These are phyloP conservation scores for Channallabes apus DNA, from an alignment of 2,797 vertebrate species.

Conservation along the genomic window DNA sequence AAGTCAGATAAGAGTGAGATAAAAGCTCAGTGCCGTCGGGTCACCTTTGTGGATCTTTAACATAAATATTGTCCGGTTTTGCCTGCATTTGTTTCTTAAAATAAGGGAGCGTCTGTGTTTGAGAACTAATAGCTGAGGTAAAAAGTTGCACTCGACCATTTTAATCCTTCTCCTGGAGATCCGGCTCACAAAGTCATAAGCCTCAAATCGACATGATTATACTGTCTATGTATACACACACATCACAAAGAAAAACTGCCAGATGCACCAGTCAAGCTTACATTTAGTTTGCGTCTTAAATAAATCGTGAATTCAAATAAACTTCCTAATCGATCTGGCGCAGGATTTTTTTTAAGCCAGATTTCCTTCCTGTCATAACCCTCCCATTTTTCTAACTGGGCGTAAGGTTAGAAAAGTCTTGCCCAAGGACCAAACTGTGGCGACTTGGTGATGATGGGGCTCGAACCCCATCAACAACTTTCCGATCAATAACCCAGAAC, in stretches of 20 bases:
- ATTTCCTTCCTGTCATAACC: too few relatives aligned
- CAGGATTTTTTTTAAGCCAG: too few relatives aligned
- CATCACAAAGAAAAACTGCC: neutral
- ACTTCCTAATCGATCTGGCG: neutral
- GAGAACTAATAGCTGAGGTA: conserved; percentile 4
- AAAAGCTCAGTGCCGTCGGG: neutral
- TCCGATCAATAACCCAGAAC: too few relatives aligned
- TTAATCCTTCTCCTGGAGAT: conserved; percentile 11
- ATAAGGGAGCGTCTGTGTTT: neutral
- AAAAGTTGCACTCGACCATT: conserved; percentile 10
- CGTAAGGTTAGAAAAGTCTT: too few relatives aligned
- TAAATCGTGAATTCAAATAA: neutral
- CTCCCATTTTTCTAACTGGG: too few relatives aligned
- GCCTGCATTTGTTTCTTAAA: neutral
- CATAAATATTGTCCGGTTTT: neutral
- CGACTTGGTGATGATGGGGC: too few relatives aligned
- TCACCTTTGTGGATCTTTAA: neutral
- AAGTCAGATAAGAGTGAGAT: neutral
- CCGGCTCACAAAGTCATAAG: neutral
- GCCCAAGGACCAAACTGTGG: too few relatives aligned
- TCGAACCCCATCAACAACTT: too few relatives aligned
- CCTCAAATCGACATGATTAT: neutral
- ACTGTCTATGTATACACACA: neutral
- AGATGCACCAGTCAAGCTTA: neutral
- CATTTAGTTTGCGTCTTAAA: neutral